Conservation (phyloP, 2,797 vertebrate genomes). For the Hoplostethus mediterraneus region DNA sequence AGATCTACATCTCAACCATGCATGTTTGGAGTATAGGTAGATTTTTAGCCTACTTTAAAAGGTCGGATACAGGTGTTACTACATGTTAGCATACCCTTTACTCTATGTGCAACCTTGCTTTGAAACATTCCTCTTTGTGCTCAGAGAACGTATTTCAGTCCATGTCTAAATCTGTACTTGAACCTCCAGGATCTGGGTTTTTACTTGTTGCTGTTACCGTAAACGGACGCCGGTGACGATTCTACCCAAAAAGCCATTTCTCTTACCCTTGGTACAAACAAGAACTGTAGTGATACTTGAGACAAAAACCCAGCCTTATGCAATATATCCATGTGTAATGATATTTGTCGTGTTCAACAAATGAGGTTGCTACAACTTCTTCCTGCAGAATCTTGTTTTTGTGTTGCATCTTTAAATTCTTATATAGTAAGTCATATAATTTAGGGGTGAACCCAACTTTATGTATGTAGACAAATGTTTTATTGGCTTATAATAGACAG, state of each 20-base stretch:
- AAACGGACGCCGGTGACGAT: constrained; percentile 32
- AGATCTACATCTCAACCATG: constrained; percentile 7
- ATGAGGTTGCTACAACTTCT: constrained; percentile 24
- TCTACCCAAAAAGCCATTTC: constrained; percentile 73
- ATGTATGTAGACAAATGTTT: constrained; percentile 7
- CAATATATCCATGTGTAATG: constrained; percentile 68
- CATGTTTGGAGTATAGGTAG: background rate
- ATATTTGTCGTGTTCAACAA: constrained; percentile 36
- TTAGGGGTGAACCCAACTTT: background rate
- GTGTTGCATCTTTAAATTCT: constrained; percentile 26
- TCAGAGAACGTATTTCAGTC: constrained; percentile 22
- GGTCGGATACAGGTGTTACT: background rate
- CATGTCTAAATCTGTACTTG: constrained; percentile 38
- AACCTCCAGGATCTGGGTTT: constrained; percentile 29
- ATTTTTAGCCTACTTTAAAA: background rate
- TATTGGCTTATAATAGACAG: background rate
- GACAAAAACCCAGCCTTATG: constrained; percentile 66
- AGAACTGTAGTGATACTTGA: constrained; percentile 72
- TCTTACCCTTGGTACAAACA: constrained; percentile 66
- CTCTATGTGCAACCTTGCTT: background rate
- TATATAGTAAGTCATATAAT: constrained; percentile 2
- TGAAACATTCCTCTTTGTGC: constrained; percentile 64
- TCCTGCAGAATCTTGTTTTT: constrained; percentile 6
- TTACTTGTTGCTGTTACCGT: constrained; percentile 16
- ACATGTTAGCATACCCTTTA: constrained; percentile 19